Evolutionary conservation across 2,113 vertebrate species (phyloP).

Genomic region (Odocoileus hemionus): DNA sequence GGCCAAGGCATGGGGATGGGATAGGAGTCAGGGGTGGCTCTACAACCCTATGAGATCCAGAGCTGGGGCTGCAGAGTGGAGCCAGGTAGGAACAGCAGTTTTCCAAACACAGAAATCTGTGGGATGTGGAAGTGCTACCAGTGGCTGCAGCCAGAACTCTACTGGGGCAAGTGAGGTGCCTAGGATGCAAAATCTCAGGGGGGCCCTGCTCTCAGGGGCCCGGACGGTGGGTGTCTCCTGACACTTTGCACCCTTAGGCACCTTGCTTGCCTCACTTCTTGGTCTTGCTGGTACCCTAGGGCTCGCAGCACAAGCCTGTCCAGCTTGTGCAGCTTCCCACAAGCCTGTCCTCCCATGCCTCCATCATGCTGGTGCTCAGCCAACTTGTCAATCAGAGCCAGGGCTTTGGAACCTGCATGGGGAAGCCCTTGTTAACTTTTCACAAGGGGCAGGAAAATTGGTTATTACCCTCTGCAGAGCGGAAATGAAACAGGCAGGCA

Average conservation of each 20-base stretch:
- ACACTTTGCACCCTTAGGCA: not conserved
- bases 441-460: slow-evolving; percentile 47
- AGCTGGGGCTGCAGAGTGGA: not conserved
- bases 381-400: not conserved
- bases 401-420: not conserved
- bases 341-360: not conserved
- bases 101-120: not conserved
- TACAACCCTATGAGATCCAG: not conserved
- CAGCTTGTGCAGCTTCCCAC: not conserved
- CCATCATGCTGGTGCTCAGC: not conserved
- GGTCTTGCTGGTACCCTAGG: not conserved
- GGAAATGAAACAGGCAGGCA: slow-evolving; percentile 53
- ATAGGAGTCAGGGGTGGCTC: not conserved
- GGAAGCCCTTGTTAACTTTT: slow-evolving; percentile 48
- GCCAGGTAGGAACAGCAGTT: not conserved
- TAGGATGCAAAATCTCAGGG: too few relatives aligned
- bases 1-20: rapidly evolving
- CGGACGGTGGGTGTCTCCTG: not conserved
- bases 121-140: not conserved
- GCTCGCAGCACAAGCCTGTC: not conserved
- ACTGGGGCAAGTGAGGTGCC: not conserved
- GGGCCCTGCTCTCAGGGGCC: not conserved
- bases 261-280: not conserved
- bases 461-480: slow-evolving; percentile 54
- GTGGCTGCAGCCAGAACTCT: not conserved